phyloP scores from a whole-genome alignment of 1,140 invertebrate genomes.

The Antheraea mylitta region DNA sequence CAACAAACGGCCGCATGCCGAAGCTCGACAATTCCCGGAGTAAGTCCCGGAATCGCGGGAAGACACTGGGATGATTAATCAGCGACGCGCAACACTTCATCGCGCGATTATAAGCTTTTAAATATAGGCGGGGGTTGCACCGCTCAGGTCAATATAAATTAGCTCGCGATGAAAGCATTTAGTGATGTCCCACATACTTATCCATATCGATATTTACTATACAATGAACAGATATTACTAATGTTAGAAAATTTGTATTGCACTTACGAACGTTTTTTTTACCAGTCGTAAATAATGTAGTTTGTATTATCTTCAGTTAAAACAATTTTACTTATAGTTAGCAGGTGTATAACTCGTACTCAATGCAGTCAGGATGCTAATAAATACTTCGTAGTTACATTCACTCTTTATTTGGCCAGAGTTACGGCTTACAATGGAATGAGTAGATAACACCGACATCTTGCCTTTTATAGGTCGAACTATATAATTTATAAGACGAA shows the following conservation, averaged over 20 bases:
- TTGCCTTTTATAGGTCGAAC: no score
- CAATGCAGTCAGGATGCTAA: no score
- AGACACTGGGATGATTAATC: constrained; percentile 59
- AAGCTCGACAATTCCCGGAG: constrained; percentile 34
- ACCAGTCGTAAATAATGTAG: no score
- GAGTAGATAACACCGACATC: no score
- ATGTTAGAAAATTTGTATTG: not conserved
- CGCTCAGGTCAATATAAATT: constrained; percentile 62
- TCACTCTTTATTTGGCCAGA: no score
- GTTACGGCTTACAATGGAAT: no score
- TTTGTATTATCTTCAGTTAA: no score
- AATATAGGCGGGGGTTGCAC: constrained; percentile 55
- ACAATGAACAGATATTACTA: not conserved
- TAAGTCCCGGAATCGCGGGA: constrained; percentile 23
- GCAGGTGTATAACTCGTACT: no score
- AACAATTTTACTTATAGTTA: no score
- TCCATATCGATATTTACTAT: constrained; percentile 17
- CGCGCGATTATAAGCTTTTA: constrained; percentile 72
- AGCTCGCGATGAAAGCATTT: constrained; percentile 56
- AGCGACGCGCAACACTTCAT: constrained; percentile 60
- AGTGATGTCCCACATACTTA: not conserved
- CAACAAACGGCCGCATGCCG: constrained; percentile 11
- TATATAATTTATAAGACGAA: no score
- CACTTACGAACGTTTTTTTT: no score
- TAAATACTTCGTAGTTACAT: no score